Evolutionary conservation across 2,888 invertebrate species (phyloP), one percentile per base, ranked within the genome.

Genomic region (Empis stercorea): DNA sequence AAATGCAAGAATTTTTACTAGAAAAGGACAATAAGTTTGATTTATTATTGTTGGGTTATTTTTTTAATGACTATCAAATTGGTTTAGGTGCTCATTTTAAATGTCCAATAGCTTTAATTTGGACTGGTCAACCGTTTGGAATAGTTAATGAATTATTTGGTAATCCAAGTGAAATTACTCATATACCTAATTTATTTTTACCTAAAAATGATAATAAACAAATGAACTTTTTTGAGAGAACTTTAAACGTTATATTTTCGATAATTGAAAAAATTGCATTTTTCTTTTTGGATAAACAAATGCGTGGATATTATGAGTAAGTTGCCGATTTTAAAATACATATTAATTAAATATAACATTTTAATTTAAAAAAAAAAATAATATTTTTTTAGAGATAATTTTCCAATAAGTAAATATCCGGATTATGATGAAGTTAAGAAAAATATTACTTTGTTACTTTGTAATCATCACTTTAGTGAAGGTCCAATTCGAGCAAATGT

Each of bases 51-150:
- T 30, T 62, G 23, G 69, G 66, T 10, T 58, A 59, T 37, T 55
- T 63, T 16, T 48, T 61, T 20, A 66, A 63, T 42, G 63, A 65
- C 4, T 61, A 58, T 17, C 57, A 62, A 27, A 13, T 68, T 32
- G 68, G 68, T 15, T 20, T 69, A 16, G 64, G 59, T 0, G 60
- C 57, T 1, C 66, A 68, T 39, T 59, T 66, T 23, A 54, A 61
- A 1, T 60, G 62, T 46, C 68, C 69, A 2, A 44, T 55, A 9
- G 57, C 56, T 10, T 50, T 65, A 1, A 48, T 62, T n/a, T 55
- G 54, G 50, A 57, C 61, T 7, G 56, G 56, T 4, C 59, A 61
- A 30, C 55, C 60, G 13, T 57, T 58, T 15, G 53, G 58, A 17
- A 54, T 56, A 30, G 52, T 62, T 3, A 57, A 60, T 40, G 55